A percentile compares a stretch with the other conserved stretches of the same genome.
Evolutionary conservation across 2,888 invertebrate species (phyloP).

Genomic region (Orthosia gothica): DNA sequence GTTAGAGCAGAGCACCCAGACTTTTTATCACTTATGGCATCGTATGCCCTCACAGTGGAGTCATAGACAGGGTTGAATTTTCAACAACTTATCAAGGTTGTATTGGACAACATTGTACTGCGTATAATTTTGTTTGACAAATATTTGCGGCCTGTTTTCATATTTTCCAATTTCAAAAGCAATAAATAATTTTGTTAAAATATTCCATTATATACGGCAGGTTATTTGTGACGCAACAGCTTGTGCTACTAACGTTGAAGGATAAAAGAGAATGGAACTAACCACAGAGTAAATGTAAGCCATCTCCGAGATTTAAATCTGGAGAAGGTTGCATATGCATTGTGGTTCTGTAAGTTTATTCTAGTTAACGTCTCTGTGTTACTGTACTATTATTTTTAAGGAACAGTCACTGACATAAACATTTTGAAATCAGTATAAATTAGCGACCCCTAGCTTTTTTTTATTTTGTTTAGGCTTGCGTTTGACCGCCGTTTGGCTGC

Average conservation of each 20-base stretch:
- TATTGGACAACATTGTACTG: constrained; percentile 15
- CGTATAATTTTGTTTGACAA: constrained; percentile 8
- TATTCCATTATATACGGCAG: constrained; percentile 10
- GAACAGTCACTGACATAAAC: background rate
- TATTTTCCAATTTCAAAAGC: constrained; percentile 38
- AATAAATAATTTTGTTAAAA: constrained; percentile 31
- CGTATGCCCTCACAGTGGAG: constrained; percentile 20
- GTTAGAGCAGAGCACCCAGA: background rate
- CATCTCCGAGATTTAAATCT: constrained; percentile 47
- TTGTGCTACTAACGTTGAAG: constrained; percentile 2
- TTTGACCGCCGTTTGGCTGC: too few relatives aligned
- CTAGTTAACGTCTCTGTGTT: background rate
- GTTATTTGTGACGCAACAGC: constrained; percentile 23
- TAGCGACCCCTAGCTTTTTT: too few relatives aligned
- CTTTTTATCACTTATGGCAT: constrained; percentile 21
- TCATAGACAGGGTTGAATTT: constrained; percentile 7
- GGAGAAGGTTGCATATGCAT: constrained; percentile 10
- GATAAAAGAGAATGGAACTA: constrained; percentile 31
- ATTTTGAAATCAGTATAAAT: too few relatives aligned
- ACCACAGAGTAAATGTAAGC: constrained; percentile 24
- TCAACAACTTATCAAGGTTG: constrained; percentile 46
- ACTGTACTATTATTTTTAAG: background rate
- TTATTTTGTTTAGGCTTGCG: too few relatives aligned
- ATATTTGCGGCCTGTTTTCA: constrained; percentile 17
- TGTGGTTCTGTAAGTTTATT: constrained; percentile 12